Evolutionary conservation across 1,140 invertebrate species (phyloP).

Genomic region (Ips typographus): DNA sequence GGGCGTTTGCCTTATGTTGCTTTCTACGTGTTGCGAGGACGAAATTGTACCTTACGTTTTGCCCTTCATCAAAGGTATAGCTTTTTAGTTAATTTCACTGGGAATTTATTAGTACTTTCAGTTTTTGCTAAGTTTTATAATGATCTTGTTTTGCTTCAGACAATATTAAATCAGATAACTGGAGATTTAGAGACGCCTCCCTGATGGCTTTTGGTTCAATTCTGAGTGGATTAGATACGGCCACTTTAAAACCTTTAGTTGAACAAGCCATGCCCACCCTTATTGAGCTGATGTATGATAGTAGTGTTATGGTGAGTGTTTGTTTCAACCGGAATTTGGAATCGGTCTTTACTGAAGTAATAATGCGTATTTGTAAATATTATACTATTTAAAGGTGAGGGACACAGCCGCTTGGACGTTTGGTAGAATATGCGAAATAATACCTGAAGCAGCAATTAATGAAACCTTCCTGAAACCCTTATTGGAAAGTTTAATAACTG

Average conservation of each 20-base stretch:
- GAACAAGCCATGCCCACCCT: constrained; percentile 95
- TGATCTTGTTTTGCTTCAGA: constrained; percentile 44
- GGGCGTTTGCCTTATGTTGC: constrained; percentile 97
- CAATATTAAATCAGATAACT: constrained; percentile 92
- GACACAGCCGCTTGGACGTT: constrained; percentile 99
- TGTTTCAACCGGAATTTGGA: too few relatives aligned
- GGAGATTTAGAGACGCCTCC: constrained; percentile 95
- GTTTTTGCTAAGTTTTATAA: neutral
- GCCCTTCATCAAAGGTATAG: constrained; percentile 84
- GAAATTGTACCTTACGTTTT: constrained; percentile 93
- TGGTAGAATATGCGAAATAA: constrained; percentile 95
- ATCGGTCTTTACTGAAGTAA: too few relatives aligned
- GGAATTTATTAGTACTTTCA: neutral
- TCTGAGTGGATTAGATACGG: constrained; percentile 87
- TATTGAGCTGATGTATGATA: constrained; percentile 92
- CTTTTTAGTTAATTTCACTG: neutral
- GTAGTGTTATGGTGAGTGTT: constrained; percentile 76
- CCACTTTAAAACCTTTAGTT: constrained; percentile 87
- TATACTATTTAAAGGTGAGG: constrained; percentile 50
- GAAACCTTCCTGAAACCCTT: constrained; percentile 81
- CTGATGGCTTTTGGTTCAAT: constrained; percentile 99
- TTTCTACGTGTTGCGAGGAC: constrained; percentile 96
- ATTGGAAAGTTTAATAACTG: constrained; percentile 85
- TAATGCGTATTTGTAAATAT: neutral
- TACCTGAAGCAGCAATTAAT: constrained; percentile 95